Conservation (phyloP, 2,113 vertebrate genomes). For the Sander lucioperca region DNA sequence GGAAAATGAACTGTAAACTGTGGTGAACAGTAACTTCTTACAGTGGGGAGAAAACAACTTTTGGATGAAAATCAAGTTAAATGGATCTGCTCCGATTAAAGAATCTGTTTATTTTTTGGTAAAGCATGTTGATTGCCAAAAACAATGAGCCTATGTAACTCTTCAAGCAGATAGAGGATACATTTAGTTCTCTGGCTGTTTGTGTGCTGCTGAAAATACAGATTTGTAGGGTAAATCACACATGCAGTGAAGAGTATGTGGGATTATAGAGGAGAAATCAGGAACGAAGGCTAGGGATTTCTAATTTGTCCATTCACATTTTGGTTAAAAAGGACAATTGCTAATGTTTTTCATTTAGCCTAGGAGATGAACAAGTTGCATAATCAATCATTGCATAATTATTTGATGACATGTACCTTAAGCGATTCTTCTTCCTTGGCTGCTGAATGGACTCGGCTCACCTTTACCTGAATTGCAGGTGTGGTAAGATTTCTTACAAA, state of each 20-base stretch:
- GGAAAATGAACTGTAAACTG: neutral
- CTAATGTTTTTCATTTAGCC: neutral
- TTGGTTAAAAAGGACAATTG: neutral
- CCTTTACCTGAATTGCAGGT: neutral
- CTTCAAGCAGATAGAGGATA: neutral
- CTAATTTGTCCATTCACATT: neutral
- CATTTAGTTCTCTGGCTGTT: neutral
- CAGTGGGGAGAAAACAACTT: neutral
- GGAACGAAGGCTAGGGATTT: neutral
- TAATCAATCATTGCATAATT: neutral
- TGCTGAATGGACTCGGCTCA: neutral
- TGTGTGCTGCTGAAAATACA: too few relatives aligned
- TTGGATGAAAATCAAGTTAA: too few relatives aligned
- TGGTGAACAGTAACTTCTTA: neutral
- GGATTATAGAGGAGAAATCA: neutral
- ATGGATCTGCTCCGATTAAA: too few relatives aligned
- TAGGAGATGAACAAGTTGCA: neutral
- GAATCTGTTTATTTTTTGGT: neutral
- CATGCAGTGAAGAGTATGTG: too few relatives aligned
- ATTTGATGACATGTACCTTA: neutral
- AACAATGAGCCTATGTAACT: neutral
- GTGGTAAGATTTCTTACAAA: constrained; percentile 19
- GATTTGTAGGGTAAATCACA: too few relatives aligned
- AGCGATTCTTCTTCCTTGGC: neutral
- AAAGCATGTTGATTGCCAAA: neutral